phyloP scores from a whole-genome alignment of 2,797 vertebrate species.

The Chloroceryle inda region DNA sequence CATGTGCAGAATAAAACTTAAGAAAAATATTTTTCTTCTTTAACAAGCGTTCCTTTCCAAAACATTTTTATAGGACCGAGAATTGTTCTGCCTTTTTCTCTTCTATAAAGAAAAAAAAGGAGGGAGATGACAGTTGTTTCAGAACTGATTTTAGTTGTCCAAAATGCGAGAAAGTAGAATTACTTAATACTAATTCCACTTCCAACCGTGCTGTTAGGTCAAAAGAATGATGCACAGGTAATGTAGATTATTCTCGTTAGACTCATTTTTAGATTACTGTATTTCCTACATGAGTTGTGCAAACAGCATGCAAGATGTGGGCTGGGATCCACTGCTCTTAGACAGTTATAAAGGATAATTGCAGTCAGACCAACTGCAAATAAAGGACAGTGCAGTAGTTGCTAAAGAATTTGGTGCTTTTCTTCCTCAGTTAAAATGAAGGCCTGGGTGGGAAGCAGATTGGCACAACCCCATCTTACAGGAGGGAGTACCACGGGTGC shows the following conservation, averaged over 20 bases:
- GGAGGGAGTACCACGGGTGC: background rate
- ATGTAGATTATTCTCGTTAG: background rate
- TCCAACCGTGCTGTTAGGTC: background rate
- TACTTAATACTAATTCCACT: background rate
- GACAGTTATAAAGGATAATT: background rate
- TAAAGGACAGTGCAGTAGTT: background rate
- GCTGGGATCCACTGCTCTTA: background rate
- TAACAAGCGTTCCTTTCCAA: background rate
- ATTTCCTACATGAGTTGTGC: background rate
- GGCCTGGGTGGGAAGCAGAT: background rate
- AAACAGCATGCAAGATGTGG: background rate
- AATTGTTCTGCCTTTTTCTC: background rate
- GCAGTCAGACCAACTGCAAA: background rate
- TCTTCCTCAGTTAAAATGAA: background rate
- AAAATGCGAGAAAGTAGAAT: background rate
- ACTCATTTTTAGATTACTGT: background rate
- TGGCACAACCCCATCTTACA: fast-evolving
- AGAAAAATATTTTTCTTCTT: background rate
- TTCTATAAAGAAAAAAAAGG: background rate
- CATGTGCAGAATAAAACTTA: background rate
- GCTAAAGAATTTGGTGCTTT: background rate
- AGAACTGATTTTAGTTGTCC: background rate
- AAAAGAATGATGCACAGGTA: background rate
- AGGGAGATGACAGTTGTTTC: background rate
- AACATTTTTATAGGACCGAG: background rate